A percentile compares a stretch with the other conserved stretches of the same genome.
Evolutionary conservation across 1,140 invertebrate species (phyloP).

Genomic region (Anastrepha ludens): DNA sequence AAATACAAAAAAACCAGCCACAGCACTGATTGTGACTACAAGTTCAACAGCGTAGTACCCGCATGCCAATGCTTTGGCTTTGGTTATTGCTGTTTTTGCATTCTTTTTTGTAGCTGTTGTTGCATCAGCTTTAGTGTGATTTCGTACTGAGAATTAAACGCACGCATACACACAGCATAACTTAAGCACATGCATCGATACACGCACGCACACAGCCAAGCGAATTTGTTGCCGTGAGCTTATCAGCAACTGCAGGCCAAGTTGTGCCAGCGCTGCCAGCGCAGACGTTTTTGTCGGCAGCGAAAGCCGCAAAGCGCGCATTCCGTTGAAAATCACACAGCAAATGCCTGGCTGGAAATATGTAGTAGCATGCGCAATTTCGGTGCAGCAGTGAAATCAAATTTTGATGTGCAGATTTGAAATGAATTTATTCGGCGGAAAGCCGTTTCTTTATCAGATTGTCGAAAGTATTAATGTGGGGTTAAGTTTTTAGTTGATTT

Average conservation of each 20-base stretch:
- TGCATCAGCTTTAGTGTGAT: constrained; percentile 36
- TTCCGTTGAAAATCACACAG: constrained; percentile 13
- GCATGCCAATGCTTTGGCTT: constrained; percentile 3
- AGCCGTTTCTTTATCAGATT: too few relatives aligned
- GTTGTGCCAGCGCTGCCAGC: not conserved
- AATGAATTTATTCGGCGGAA: too few relatives aligned
- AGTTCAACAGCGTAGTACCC: constrained; percentile 21
- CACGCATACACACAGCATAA: not conserved
- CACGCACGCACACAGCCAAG: not conserved
- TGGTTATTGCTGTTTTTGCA: not conserved
- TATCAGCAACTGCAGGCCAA: constrained; percentile 22
- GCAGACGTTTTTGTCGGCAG: not conserved
- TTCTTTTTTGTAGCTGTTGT: constrained; percentile 38
- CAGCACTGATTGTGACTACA: constrained; percentile 12
- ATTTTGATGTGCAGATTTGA: not conserved
- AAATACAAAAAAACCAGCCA: too few relatives aligned
- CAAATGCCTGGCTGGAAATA: not conserved
- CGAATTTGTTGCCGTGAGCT: constrained; percentile 13
- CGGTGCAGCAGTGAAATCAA: not conserved
- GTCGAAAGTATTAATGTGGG: too few relatives aligned
- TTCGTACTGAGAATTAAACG: constrained; percentile 16
- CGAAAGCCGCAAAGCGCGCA: not conserved
- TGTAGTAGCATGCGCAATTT: not conserved
- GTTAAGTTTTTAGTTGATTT: too few relatives aligned
- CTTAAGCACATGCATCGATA: not conserved